Percentiles rank a stretch among this genome's conserved stretches.
phyloP scores from a whole-genome alignment of 2,797 vertebrate genomes.

The Menidia menidia region DNA sequence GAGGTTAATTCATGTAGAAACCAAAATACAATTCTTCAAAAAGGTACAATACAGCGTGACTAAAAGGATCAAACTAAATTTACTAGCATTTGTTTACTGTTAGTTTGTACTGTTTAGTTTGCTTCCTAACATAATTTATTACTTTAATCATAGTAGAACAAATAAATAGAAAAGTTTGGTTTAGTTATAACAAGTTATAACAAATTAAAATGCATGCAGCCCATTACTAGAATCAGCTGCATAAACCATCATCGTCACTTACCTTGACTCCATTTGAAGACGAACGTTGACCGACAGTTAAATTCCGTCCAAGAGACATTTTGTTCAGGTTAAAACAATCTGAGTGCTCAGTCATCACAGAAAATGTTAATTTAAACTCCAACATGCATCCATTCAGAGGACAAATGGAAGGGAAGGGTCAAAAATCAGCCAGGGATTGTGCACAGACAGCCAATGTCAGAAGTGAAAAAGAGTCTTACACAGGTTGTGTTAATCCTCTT shows the following conservation, averaged over 20 bases:
- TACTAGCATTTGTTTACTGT: too few relatives aligned
- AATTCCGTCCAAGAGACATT: conserved; percentile 68
- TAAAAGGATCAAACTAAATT: not conserved
- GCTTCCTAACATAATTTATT: too few relatives aligned
- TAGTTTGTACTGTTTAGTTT: too few relatives aligned
- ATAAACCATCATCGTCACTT: conserved; percentile 32
- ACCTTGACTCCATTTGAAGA: conserved; percentile 70
- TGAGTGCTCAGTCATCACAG: not conserved
- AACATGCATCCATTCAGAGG: not conserved
- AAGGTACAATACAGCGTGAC: not conserved
- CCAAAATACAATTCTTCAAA: not conserved
- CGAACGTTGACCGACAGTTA: conserved; percentile 15
- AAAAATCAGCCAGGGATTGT: conserved; percentile 56
- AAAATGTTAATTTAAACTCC: not conserved
- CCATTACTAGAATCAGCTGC: not conserved
- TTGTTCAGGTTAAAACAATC: conserved; percentile 23
- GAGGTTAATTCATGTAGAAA: not conserved
- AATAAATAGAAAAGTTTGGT: not conserved
- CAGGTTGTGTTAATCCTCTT: conserved; percentile 82
- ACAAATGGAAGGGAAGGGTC: conserved; percentile 31
- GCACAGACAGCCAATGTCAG: conserved; percentile 37
- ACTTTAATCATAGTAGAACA: too few relatives aligned
- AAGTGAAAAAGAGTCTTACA: conserved; percentile 71
- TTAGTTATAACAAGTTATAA: not conserved
- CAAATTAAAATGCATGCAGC: not conserved